Evolutionary conservation across 2,888 invertebrate genomes (phyloP).

Genomic region (Tubulanus polymorphus): DNA sequence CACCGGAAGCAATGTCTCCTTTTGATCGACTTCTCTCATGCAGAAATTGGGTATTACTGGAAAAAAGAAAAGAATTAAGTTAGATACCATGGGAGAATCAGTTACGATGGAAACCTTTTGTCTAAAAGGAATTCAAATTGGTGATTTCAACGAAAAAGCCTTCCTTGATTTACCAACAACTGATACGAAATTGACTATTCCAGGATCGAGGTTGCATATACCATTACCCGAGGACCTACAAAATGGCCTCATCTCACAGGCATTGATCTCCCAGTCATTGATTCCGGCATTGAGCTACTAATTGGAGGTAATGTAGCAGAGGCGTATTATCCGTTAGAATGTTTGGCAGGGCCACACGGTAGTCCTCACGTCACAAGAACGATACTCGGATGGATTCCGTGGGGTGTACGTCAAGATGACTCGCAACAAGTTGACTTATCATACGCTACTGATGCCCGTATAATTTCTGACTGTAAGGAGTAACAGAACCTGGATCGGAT

Average conservation of each 20-base stretch:
- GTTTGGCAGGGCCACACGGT: constrained; percentile 12
- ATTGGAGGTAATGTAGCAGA: constrained; percentile 24
- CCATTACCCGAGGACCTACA: constrained; percentile 19
- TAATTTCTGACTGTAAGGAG: too few relatives aligned
- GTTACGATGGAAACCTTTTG: constrained; percentile 3
- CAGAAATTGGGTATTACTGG: constrained; percentile 10
- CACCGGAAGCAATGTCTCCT: constrained; percentile 22
- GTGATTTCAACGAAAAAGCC: constrained; percentile 7
- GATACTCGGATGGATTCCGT: constrained; percentile 23
- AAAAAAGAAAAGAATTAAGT: constrained; percentile 5
- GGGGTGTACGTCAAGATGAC: too few relatives aligned
- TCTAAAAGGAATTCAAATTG: constrained; percentile 16
- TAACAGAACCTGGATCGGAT: too few relatives aligned
- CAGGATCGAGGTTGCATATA: constrained; percentile 22
- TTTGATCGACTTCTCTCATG: constrained; percentile 15
- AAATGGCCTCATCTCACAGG: constrained; percentile 19
- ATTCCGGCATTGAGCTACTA: constrained; percentile 14
- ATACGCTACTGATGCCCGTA: too few relatives aligned
- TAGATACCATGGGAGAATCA: constrained; percentile 19
- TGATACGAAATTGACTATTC: constrained; percentile 18
- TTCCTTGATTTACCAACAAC: constrained; percentile 17
- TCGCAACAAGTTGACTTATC: too few relatives aligned
- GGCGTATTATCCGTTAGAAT: constrained; percentile 21
- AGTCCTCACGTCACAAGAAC: constrained; percentile 19
- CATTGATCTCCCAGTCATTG: constrained; percentile 14